A percentile compares a stretch with the other conserved stretches of the same genome.
phyloP scores from a whole-genome alignment of 2,113 vertebrate genomes.

The Thermophis baileyi region DNA sequence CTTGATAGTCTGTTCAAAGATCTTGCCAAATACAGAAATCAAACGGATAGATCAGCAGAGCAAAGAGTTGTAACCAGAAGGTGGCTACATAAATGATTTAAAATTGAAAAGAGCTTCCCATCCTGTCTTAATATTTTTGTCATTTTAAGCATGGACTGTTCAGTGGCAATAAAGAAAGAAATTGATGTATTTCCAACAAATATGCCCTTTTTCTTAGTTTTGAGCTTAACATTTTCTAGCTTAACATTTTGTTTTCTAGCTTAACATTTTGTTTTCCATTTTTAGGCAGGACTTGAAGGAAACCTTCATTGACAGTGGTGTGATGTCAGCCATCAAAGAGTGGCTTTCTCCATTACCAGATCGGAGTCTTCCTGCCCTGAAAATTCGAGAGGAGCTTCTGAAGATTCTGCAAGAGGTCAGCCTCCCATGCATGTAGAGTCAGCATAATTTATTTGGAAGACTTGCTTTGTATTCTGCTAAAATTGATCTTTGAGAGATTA shows the following conservation, averaged over 20 bases:
- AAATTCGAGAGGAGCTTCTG: slow-evolving; percentile 91
- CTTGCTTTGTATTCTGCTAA: background rate
- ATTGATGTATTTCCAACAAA: background rate
- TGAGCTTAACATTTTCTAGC: background rate
- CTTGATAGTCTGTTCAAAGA: background rate
- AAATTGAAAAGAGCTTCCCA: background rate
- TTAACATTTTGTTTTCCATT: slow-evolving; percentile 37
- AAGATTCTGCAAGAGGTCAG: slow-evolving; percentile 93
- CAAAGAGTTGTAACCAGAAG: background rate
- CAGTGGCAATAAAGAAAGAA: background rate
- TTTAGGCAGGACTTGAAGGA: slow-evolving; percentile 95
- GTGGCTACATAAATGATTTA: background rate
- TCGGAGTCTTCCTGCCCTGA: slow-evolving; percentile 89
- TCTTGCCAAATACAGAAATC: background rate
- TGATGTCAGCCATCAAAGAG: slow-evolving; percentile 97
- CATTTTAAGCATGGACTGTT: background rate
- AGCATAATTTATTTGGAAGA: background rate
- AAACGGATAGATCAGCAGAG: background rate
- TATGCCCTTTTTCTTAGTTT: background rate
- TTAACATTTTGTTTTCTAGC: slow-evolving; percentile 26
- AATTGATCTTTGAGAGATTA: background rate
- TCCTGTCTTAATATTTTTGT: background rate
- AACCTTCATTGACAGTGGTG: slow-evolving; percentile 98
- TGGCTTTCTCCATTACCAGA: slow-evolving; percentile 98
- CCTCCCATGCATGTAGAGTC: slow-evolving; percentile 3